Percentiles rank a stretch among this genome's conserved stretches.
Evolutionary conservation across 2,888 invertebrate genomes (phyloP).

Genomic region (Allygus modestus): DNA sequence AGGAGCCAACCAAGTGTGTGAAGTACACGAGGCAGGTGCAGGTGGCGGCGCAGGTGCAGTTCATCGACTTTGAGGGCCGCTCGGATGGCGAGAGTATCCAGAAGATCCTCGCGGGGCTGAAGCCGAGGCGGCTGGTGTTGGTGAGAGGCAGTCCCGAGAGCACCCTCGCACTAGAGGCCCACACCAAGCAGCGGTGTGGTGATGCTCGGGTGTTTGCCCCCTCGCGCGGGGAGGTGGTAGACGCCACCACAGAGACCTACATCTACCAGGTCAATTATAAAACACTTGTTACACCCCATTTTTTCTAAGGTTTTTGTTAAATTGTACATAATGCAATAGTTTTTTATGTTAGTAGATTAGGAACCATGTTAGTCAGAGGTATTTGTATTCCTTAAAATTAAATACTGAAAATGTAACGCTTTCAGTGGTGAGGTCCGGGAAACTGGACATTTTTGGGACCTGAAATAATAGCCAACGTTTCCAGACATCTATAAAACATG

Average conservation of each 20-base stretch:
- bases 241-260: constrained; percentile 98
- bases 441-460: too few species aligned
- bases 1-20: constrained; percentile 95
- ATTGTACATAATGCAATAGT: too few species aligned
- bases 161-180: constrained; percentile 82
- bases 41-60: constrained; percentile 91
- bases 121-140: constrained; percentile 88
- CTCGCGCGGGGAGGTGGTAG: constrained; percentile 87
- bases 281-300: too few species aligned
- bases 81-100: constrained; percentile 91
- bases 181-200: constrained; percentile 80
- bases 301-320: too few species aligned
- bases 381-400: too few species aligned
- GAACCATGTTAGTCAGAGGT: too few species aligned
- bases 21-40: constrained; percentile 84
- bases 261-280: constrained; percentile 96
- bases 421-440: too few species aligned
- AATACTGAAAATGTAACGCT: too few species aligned
- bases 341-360: too few species aligned
- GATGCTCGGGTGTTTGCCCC: constrained; percentile 91
- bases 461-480: too few species aligned
- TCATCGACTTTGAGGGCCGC: constrained; percentile 98
- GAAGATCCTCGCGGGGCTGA: constrained; percentile 88
- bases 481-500: too few species aligned
- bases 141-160: constrained; percentile 85